Evolutionary conservation across 2,888 invertebrate genomes (phyloP), one percentile per base, ranked within the genome.

Genomic region (Drosophila neonasuta): DNA sequence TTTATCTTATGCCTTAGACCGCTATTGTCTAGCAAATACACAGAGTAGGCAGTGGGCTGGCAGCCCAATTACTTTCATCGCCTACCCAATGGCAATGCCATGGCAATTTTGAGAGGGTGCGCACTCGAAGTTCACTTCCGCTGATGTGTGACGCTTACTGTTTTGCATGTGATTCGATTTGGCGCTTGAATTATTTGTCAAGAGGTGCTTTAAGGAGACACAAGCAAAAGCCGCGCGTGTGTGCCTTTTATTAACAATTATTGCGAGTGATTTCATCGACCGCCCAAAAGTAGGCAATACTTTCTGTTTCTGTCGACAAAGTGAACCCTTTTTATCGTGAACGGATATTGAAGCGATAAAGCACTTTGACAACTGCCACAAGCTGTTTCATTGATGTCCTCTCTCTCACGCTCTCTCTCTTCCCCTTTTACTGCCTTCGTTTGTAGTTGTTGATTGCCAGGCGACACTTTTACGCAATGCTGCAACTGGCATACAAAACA

Each of bases 11-110:
- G 24, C 54, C 44, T 32, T 32, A 17, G 46, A 34, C 29, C 65
- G 66, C 63, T 46, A 63, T 74, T 71, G 79, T 58, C 55, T 58
- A 30, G 30, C 63, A 86, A 80, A 80, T 77, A 74, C 83, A 64
- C 77, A 65, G 61, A 57, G 36, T 52, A 24, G 52, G 36, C n/a
- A 55, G 49, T 51, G 36, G 60, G 50, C 24, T 60, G 41, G 51
- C 42, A 41, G 54, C 24, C 63, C 68, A 68, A 68, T 64, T 74
- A 68, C 60, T 55, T 63, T 24, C 56, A 2, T 29, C n/a, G 46
- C 36, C 36, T n/a, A 24, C 24, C 24, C 24, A 24, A 24, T 24
- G 24, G 34, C 34, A 36, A 6, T 68, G 60, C 45, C 64, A 73
- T 73, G 55, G 57, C 24, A 54, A 77, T 61, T 68, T 50, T 63